phyloP scores from a whole-genome alignment of 2,888 invertebrate genomes.

The Apodemia duryi region DNA sequence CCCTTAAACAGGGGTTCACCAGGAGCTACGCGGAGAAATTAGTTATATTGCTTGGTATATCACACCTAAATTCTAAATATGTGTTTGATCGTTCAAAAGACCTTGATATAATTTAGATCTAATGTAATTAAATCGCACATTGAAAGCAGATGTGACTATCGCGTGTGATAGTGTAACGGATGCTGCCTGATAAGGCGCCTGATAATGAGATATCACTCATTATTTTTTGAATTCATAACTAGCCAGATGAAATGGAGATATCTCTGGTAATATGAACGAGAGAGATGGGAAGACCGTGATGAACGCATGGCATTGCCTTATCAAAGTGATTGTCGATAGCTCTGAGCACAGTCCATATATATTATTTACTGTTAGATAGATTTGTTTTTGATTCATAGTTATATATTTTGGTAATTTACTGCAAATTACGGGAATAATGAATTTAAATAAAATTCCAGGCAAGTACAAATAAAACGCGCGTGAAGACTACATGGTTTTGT shows the following conservation, averaged over 20 bases:
- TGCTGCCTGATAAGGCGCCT: slow-evolving; percentile 51
- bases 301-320: slow-evolving; percentile 59
- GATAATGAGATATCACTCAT: slow-evolving; percentile 52
- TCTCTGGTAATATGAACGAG: slow-evolving; percentile 41
- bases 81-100: slow-evolving; percentile 8
- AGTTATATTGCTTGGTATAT: too few relatives aligned
- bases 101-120: slow-evolving; percentile 21
- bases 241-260: slow-evolving; percentile 47
- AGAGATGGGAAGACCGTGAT: slow-evolving; percentile 54
- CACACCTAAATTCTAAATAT: too few relatives aligned
- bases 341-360: slow-evolving; percentile 20
- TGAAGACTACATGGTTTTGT: too few relatives aligned
- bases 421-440: not conserved
- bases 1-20: too few relatives aligned
- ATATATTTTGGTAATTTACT: not conserved
- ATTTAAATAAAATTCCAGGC: too few relatives aligned
- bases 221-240: slow-evolving; percentile 64
- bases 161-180: slow-evolving; percentile 52
- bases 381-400: slow-evolving; percentile 18
- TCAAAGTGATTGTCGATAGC: slow-evolving; percentile 41
- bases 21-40: too few relatives aligned
- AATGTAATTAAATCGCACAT: slow-evolving; percentile 43
- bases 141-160: slow-evolving; percentile 63
- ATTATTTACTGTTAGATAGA: slow-evolving; percentile 16
- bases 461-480: too few relatives aligned